Percentiles rank a stretch among this genome's conserved stretches.
Conservation (phyloP, 2,797 vertebrate species). For the Molothrus aeneus region DNA sequence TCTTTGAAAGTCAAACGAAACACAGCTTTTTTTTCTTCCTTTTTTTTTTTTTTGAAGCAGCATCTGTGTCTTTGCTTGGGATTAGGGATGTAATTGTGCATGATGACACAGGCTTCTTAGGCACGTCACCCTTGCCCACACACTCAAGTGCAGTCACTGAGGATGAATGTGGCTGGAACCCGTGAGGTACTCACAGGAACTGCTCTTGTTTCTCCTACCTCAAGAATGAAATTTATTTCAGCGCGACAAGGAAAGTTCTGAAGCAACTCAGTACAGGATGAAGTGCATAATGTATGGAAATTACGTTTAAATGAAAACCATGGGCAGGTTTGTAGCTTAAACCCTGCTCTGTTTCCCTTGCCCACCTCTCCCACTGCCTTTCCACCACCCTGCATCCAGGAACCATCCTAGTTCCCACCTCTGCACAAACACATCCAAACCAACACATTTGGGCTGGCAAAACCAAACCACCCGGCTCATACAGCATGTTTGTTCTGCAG, state of each 20-base stretch:
- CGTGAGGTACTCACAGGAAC: neutral
- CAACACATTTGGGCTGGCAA: neutral
- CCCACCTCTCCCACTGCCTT: neutral
- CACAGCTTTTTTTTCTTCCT: neutral
- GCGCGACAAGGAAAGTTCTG: conserved; percentile 18
- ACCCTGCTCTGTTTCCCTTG: rapidly evolving
- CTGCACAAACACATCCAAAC: neutral
- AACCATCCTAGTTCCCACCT: neutral
- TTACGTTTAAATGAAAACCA: neutral
- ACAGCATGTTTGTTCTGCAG: neutral
- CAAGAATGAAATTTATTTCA: neutral
- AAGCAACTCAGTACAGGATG: neutral
- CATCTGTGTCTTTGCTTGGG: conserved; percentile 79
- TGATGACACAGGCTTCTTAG: conserved; percentile 16
- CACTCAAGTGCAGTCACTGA: neutral
- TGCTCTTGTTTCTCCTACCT: neutral
- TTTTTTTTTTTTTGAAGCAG: conserved; percentile 14
- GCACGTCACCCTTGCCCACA: neutral
- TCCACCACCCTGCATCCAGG: neutral
- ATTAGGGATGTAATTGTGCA: conserved; percentile 63
- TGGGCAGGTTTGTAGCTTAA: neutral
- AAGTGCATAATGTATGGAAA: neutral
- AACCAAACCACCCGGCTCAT: neutral
- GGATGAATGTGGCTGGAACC: neutral
- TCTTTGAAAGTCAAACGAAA: conserved; percentile 85